Evolutionary conservation across 2,113 vertebrate species (phyloP).

Genomic region (Platichthys flesus): DNA sequence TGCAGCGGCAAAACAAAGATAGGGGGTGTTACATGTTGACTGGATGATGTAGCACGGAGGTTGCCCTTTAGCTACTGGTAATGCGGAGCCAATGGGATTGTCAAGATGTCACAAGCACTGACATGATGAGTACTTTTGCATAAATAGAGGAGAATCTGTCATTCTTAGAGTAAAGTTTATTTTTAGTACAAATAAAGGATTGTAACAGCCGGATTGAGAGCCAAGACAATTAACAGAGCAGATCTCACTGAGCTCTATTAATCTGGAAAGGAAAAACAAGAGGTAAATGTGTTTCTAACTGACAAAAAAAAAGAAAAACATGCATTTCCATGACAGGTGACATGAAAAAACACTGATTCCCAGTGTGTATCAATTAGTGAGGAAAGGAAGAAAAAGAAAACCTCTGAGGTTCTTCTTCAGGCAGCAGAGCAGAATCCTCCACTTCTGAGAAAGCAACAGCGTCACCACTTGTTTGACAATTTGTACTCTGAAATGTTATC

Average conservation of each 20-base stretch:
- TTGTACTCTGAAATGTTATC: too few species aligned
- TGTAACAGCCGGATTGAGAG: neutral
- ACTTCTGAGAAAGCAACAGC: too few species aligned
- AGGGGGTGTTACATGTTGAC: constrained; percentile 6
- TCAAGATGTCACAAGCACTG: constrained; percentile 5
- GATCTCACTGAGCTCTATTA: neutral
- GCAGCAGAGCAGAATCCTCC: too few species aligned
- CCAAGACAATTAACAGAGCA: neutral
- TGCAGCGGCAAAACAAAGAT: constrained; percentile 24
- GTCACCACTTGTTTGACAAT: too few species aligned
- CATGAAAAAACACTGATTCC: neutral
- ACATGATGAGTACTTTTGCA: neutral
- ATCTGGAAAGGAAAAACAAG: too few species aligned
- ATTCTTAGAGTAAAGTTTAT: too few species aligned
- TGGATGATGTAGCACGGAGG: constrained; percentile 15
- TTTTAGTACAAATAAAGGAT: neutral
- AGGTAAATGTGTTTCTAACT: too few species aligned
- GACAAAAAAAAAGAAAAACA: too few species aligned
- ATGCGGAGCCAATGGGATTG: neutral
- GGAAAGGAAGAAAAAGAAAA: neutral
- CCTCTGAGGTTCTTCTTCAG: too few species aligned
- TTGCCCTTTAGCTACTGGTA: constrained; percentile 8
- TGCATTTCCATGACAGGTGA: too few species aligned
- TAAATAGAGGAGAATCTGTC: too few species aligned
- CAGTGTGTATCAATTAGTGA: neutral